These are phyloP conservation scores for Halocynthia aurantium DNA, from an alignment of 23 tunicate genomes.

Conservation along the genomic window DNA sequence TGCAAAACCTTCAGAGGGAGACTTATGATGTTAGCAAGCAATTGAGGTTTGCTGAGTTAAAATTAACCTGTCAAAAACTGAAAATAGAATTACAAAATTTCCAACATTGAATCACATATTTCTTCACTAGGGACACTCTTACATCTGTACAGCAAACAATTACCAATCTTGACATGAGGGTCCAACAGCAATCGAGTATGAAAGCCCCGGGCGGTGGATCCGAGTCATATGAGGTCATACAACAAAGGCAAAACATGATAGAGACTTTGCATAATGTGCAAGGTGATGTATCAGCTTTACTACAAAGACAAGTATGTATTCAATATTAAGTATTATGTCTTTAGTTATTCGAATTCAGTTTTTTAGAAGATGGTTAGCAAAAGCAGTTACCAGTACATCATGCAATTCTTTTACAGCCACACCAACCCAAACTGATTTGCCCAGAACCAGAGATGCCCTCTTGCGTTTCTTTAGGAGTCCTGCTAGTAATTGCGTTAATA, in stretches of 20 bases:
- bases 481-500: slow-evolving; percentile 34
- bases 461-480: slow-evolving; percentile 37
- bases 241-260: slow-evolving; percentile 6
- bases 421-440: slow-evolving; percentile 30
- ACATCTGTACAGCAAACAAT: not conserved
- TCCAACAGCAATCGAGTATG: not conserved
- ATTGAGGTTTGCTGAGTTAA: slow-evolving; percentile 8
- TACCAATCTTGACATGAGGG: not conserved
- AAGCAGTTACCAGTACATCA: too few relatives aligned
- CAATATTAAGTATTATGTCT: too few relatives aligned
- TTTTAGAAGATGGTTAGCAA: too few relatives aligned
- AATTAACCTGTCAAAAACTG: not conserved
- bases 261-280: not conserved
- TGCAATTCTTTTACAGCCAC: slow-evolving; percentile 16
- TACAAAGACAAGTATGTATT: not conserved
- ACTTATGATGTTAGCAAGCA: slow-evolving; percentile 13
- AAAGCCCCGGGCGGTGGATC: slow-evolving; percentile 1
- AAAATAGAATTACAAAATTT: not conserved
- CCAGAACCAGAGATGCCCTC: slow-evolving; percentile 67
- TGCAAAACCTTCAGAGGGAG: slow-evolving; percentile 26
- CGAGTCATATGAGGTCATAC: slow-evolving; percentile 9
- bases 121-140: not conserved
- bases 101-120: not conserved
- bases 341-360: too few relatives aligned
- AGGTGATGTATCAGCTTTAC: slow-evolving; percentile 1